These are phyloP conservation scores for Vanessa cardui DNA, from an alignment of 2,888 invertebrate genomes.

Conservation along the genomic window DNA sequence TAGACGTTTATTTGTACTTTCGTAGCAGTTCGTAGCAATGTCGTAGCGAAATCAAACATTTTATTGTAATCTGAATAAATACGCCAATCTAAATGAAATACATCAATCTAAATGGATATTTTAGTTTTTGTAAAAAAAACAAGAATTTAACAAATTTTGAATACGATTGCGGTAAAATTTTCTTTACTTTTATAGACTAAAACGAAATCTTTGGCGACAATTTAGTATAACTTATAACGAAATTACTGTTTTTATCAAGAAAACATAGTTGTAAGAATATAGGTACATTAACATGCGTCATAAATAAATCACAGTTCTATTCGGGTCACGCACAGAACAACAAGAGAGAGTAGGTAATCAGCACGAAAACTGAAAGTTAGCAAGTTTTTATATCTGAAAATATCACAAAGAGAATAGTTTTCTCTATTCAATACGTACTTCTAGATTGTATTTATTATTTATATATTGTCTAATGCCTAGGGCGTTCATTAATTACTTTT, in stretches of 20 bases:
- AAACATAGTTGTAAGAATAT: neutral
- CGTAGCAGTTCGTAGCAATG: constrained; percentile 19
- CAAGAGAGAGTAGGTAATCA: constrained; percentile 20
- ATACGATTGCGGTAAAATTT: no score
- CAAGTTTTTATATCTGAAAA: constrained; percentile 21
- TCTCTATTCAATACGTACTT: neutral
- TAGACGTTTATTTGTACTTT: neutral
- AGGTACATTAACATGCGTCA: constrained; percentile 5
- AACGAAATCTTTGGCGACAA: no score
- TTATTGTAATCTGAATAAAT: no score
- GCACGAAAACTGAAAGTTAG: constrained; percentile 25
- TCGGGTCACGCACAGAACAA: constrained; percentile 22
- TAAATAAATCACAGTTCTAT: constrained; percentile 22
- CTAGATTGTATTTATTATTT: neutral
- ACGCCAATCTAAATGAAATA: neutral
- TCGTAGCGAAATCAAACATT: constrained; percentile 7
- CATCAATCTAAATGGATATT: neutral
- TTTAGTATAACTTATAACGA: neutral
- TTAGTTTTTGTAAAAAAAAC: no score
- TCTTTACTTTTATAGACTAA: no score
- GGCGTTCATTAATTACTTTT: no score
- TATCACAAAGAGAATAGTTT: constrained; percentile 19
- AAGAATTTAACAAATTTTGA: no score
- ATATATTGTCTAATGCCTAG: no score
- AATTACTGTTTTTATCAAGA: neutral